Percentiles rank a stretch among this genome's conserved stretches.
phyloP scores from a whole-genome alignment of 2,113 vertebrate genomes.

The human region GRCh38 chr3:77341501-77342000 shows the following conservation, averaged over 20 bases:
- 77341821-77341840: background rate
- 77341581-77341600: conserved; percentile 40
- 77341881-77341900: conserved; percentile 36
- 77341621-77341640: background rate
- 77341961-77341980: conserved; percentile 48
- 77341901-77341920: conserved; percentile 43
- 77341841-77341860: background rate
- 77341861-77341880: conserved; percentile 18
- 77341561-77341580: background rate
- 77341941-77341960: conserved; percentile 51
- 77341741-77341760: background rate
- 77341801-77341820: background rate
- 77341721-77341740: background rate
- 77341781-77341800: background rate
- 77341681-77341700: background rate
- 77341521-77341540: background rate
- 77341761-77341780: background rate
- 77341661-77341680: background rate
- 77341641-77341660: background rate
- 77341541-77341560: background rate
- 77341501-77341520: background rate
- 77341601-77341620: conserved; percentile 34
- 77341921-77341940: background rate
- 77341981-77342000: conserved; percentile 51
- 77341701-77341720: background rate